phyloP scores from a whole-genome alignment of 2,797 vertebrate species.

The Enteromius mattozi region DNA sequence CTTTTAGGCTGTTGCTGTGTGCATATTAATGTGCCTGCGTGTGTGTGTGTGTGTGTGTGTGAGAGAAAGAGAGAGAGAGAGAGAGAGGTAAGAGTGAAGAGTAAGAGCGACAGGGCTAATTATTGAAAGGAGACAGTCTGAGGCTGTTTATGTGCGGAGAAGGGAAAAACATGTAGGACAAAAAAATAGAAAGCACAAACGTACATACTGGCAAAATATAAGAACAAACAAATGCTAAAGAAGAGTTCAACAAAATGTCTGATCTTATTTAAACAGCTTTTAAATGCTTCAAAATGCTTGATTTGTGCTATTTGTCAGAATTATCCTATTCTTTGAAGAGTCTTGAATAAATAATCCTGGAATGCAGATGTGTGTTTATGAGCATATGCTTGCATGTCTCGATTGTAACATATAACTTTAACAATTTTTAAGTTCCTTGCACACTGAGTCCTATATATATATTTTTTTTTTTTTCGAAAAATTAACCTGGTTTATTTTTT shows the following conservation, averaged over 20 bases:
- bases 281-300: neutral
- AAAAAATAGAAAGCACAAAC: neutral
- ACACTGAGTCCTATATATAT: too few relatives aligned
- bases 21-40: slow-evolving; percentile 1
- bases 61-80: neutral
- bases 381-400: neutral
- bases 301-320: neutral
- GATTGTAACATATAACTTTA: neutral
- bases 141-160: neutral
- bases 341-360: neutral
- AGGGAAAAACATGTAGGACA: neutral
- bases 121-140: slow-evolving; percentile 14
- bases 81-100: neutral
- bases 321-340: neutral
- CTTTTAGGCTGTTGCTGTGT: slow-evolving; percentile 27
- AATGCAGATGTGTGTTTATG: neutral
- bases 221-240: neutral
- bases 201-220: neutral
- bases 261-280: neutral
- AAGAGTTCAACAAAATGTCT: neutral
- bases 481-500: too few relatives aligned
- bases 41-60: slow-evolving; percentile 5
- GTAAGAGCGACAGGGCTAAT: slow-evolving; percentile 20
- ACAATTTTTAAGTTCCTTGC: too few relatives aligned
- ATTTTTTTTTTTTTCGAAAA: too few relatives aligned